Base-by-base conservation (phyloP, 2,888 invertebrate species). In the Laspeyria flexula region DNA sequence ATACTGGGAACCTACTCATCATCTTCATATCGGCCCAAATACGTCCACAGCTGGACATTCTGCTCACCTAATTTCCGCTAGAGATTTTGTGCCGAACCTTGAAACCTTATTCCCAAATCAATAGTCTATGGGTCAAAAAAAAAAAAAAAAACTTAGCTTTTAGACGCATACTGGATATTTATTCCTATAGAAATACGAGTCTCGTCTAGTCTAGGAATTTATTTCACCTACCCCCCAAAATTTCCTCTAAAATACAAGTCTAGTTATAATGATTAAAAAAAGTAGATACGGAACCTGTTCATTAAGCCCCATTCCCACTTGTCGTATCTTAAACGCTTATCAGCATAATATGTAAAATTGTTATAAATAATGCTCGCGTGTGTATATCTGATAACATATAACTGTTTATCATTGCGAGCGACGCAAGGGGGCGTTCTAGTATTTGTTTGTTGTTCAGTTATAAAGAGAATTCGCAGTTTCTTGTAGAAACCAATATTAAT, bases 301-400 rank as follows among this genome's bases (percentile, higher is more conserved):
- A 3, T 12, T 23, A 10, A 5, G 0, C 16, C 6, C 15, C 12
- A 40, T 50, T 44, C 30, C 25, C 45, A 53, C 62, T 54, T 61
- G 45, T 15, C 44, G 38, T 42, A 43, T 65, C 41, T 56, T 59
- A 30, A 18, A 16, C 40, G 43, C 12, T 67, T 71, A 69, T 67
- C 72, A 67, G 51, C 63, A 71, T 73, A 71, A 72, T 71, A 74
- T 72, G 68, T 70, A 68, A 69, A 73, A 66, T 71, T 66, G 71
- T 56, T 47, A 65, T 64, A 70, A 64, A 65, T 70, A 60, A 68
- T 55, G 68, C 44, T 66, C 45, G 73, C 73, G 74, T 73, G 73
- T 52, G 25, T 37, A 6, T 69, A 71, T 73, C 74, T 50, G 73
- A 73, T 73, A 73, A 38, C 31, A 37, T 11, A 29, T 55, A 60